A percentile compares a stretch with the other conserved stretches of the same genome.
phyloP scores from a whole-genome alignment of 2,797 vertebrate genomes.

The Silurus aristotelis region DNA sequence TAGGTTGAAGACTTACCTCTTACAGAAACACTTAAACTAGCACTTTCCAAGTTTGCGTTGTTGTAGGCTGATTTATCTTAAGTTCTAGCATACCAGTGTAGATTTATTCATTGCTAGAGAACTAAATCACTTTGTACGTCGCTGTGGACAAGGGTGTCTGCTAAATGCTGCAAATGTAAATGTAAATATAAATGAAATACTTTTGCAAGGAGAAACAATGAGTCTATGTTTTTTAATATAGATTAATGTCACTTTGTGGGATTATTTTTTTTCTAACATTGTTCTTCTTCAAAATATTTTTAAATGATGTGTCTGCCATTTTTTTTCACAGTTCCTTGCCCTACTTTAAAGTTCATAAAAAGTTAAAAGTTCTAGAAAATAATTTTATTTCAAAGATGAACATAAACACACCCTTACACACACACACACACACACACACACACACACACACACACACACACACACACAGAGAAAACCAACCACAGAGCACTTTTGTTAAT shows the following conservation, averaged over 20 bases:
- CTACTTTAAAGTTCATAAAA: conserved; percentile 12
- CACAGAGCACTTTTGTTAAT: conserved; percentile 9
- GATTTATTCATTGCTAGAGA: too few relatives aligned
- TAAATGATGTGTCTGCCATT: neutral
- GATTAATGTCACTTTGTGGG: neutral
- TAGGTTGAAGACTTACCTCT: too few relatives aligned
- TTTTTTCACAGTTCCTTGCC: neutral
- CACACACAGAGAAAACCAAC: neutral
- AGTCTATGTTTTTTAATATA: neutral
- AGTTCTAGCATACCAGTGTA: too few relatives aligned
- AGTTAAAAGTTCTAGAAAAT: conserved; percentile 6
- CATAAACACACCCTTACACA: neutral
- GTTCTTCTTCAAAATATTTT: neutral
- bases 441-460: neutral
- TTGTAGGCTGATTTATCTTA: too few relatives aligned
- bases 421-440: neutral
- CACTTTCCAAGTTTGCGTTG: too few relatives aligned
- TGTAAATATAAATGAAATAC: neutral
- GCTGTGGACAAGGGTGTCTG: too few relatives aligned
- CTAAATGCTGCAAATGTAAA: too few relatives aligned
- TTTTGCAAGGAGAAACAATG: neutral
- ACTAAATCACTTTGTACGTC: too few relatives aligned
- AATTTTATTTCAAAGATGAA: neutral
- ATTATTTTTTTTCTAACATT: neutral
- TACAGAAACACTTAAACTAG: too few relatives aligned